Conservation (phyloP, 53 echinoderm and acorn worm species). For the Actinopyga echinites region DNA sequence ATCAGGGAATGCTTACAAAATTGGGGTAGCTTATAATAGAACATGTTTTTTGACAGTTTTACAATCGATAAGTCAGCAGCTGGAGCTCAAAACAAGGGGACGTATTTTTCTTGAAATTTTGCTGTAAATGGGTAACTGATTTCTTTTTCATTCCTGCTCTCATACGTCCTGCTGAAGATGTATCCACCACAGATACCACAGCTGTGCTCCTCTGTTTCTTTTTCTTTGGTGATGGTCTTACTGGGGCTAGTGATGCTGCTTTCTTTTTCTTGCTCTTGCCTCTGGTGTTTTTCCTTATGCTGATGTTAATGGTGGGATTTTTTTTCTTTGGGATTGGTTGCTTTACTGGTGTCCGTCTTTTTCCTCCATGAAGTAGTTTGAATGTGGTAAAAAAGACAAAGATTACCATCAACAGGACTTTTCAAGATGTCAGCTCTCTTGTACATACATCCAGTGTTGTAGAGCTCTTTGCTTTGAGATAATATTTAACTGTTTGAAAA, state of each 20-base stretch:
- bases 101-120: too few relatives aligned
- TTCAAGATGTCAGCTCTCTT: neutral
- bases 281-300: neutral
- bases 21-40: too few relatives aligned
- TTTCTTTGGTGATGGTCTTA: neutral
- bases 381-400: slow-evolving; percentile 30
- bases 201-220: slow-evolving; percentile 8
- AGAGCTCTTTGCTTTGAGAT: slow-evolving; percentile 19
- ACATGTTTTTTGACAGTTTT: too few relatives aligned
- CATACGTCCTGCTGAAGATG: neutral
- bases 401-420: slow-evolving; percentile 9
- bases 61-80: too few relatives aligned
- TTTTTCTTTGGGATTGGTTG: neutral
- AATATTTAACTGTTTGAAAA: slow-evolving; percentile 13
- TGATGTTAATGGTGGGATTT: neutral
- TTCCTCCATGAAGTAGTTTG: slow-evolving; percentile 38
- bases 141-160: neutral
- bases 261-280: neutral
- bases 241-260: neutral
- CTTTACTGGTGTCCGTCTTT: slow-evolving; percentile 3
- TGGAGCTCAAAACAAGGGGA: too few relatives aligned
- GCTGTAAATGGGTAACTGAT: too few relatives aligned
- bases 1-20: too few relatives aligned
- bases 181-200: neutral
- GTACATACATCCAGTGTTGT: slow-evolving; percentile 4